Percentiles rank a stretch among this genome's conserved stretches.
Conservation (phyloP, 2,888 invertebrate genomes). For the Drosophila buzzatii region DNA sequence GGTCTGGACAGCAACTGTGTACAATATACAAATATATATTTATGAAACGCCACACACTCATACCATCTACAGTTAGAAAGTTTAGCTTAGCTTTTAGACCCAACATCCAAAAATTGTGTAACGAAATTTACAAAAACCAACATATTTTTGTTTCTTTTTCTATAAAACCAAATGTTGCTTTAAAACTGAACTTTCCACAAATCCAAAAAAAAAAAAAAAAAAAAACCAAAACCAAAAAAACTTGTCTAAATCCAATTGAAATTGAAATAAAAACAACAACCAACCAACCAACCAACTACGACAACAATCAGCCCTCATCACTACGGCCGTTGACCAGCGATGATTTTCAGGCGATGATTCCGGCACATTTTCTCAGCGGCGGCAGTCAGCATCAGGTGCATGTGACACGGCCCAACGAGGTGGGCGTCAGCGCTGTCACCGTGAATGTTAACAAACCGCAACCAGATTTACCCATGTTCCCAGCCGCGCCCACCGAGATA, state of each 20-base stretch:
- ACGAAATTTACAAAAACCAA: conserved; percentile 76
- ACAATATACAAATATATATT: conserved; percentile 23
- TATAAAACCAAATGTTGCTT: conserved; percentile 66
- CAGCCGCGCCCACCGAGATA: conserved; percentile 93
- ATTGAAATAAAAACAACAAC: conserved; percentile 11
- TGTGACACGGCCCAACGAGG: conserved; percentile 85
- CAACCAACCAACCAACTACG: conserved; percentile 17
- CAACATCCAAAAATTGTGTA: conserved; percentile 57
- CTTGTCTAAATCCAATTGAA: conserved; percentile 45
- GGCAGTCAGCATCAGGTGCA: conserved; percentile 89
- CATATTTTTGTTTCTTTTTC: conserved; percentile 81
- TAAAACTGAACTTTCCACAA: conserved; percentile 55
- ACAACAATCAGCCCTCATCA: conserved; percentile 75
- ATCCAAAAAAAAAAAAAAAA: conserved; percentile 17
- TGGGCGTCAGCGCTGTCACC: conserved; percentile 88
- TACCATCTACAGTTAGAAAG: conserved; percentile 51
- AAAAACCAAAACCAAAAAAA: conserved; percentile 24
- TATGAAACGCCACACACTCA: conserved; percentile 22
- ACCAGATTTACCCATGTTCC: conserved; percentile 90
- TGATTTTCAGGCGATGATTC: conserved; percentile 98
- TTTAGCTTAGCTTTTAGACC: conserved; percentile 59
- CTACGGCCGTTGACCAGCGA: conserved; percentile 96
- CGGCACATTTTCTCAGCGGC: conserved; percentile 95
- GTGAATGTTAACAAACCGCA: conserved; percentile 93
- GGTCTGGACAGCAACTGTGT: conserved; percentile 33